Conservation (phyloP, 1,140 invertebrate species). For the Diorhabda carinulata region DNA sequence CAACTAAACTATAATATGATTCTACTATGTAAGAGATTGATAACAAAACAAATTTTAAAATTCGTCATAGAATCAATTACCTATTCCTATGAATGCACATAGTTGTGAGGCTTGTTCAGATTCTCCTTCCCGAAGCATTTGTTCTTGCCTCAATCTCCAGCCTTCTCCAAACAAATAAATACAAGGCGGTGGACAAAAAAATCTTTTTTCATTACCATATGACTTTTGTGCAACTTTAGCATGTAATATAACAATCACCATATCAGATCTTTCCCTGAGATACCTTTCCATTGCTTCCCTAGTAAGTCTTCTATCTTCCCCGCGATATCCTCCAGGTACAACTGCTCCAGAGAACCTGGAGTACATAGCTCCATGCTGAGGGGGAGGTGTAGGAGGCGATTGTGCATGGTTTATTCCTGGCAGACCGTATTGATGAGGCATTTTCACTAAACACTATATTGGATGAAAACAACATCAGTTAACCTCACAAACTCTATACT, state of each 20-base stretch:
- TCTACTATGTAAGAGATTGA: too few relatives aligned
- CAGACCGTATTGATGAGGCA: conserved; percentile 73
- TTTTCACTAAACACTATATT: conserved; percentile 48
- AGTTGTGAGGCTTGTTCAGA: conserved; percentile 86
- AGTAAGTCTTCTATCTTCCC: conserved; percentile 80
- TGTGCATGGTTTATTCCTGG: conserved; percentile 66
- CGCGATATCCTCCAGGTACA: conserved; percentile 62
- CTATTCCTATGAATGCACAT: conserved; percentile 98
- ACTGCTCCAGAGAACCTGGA: conserved; percentile 51
- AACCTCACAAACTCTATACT: background rate
- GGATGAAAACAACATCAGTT: background rate
- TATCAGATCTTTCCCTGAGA: conserved; percentile 88
- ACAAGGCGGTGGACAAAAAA: conserved; percentile 99
- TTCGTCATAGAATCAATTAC: conserved; percentile 41
- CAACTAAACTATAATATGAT: too few relatives aligned
- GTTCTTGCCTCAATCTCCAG: conserved; percentile 90
- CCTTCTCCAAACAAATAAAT: conserved; percentile 98
- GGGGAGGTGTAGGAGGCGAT: conserved; percentile 70
- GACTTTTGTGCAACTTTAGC: conserved; percentile 99
- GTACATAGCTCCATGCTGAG: conserved; percentile 55
- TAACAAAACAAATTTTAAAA: too few relatives aligned
- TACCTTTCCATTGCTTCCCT: conserved; percentile 97
- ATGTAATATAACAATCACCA: conserved; percentile 95
- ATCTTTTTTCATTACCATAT: conserved; percentile 99
- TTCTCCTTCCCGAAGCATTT: conserved; percentile 84